Percentiles rank a stretch among this genome's conserved stretches.
Evolutionary conservation across 1,140 invertebrate genomes (phyloP).

Genomic region (Lordiphosa clarofinis): DNA sequence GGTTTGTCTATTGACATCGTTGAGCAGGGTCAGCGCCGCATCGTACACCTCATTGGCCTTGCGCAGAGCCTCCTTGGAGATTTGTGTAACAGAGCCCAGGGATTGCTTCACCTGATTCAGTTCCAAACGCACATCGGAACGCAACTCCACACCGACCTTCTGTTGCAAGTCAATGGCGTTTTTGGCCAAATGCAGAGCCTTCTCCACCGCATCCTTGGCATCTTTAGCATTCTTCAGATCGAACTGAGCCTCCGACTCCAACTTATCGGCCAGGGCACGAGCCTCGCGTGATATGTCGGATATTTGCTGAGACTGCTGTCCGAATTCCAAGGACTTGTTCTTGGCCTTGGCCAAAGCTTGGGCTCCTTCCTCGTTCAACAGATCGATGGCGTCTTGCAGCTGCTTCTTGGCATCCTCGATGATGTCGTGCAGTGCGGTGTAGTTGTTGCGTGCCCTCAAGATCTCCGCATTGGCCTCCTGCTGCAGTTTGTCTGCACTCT

Average conservation of each 20-base stretch:
- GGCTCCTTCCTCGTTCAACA: constrained; percentile 89
- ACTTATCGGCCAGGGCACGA: constrained; percentile 87
- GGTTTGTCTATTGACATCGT: constrained; percentile 86
- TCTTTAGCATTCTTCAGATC: constrained; percentile 89
- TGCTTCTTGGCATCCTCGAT: constrained; percentile 87
- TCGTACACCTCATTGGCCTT: constrained; percentile 88
- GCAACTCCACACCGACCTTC: constrained; percentile 87
- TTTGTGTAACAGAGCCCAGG: constrained; percentile 84
- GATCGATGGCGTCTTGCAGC: constrained; percentile 87
- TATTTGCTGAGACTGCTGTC: constrained; percentile 94
- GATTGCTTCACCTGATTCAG: constrained; percentile 84
- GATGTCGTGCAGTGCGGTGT: constrained; percentile 87
- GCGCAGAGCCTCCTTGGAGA: constrained; percentile 86
- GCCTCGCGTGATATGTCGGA: constrained; percentile 93
- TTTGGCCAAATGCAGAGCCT: constrained; percentile 90
- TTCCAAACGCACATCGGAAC: constrained; percentile 81
- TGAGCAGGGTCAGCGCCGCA: constrained; percentile 88
- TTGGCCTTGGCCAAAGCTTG: constrained; percentile 89
- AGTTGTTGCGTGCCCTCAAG: constrained; percentile 84
- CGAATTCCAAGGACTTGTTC: constrained; percentile 91
- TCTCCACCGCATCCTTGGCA: constrained; percentile 89
- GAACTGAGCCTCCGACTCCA: constrained; percentile 87
- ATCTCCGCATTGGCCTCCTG: constrained; percentile 83
- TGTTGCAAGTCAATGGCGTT: constrained; percentile 89
- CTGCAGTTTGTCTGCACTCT: constrained; percentile 83